Percentiles rank a stretch among this genome's conserved stretches.
phyloP scores from a whole-genome alignment of 2,888 invertebrate genomes.

The Blastobasis lacticolella region DNA sequence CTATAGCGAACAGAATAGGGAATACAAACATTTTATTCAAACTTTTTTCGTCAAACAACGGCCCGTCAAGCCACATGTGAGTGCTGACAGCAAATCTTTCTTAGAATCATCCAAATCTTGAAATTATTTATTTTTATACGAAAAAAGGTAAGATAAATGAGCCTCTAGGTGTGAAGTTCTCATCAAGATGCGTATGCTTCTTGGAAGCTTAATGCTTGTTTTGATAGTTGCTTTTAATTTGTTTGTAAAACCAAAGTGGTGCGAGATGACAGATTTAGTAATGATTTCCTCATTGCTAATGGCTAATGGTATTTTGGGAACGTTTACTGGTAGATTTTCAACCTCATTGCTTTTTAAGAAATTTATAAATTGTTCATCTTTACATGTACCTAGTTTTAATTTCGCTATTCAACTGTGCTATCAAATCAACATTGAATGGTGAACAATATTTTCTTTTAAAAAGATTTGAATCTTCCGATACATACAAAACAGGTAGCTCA shows the following conservation, averaged over 20 bases:
- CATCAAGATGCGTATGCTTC: constrained; percentile 23
- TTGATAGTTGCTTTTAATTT: constrained; percentile 10
- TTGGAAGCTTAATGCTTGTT: constrained; percentile 21
- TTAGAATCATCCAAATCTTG: constrained; percentile 33
- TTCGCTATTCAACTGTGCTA: too few relatives aligned
- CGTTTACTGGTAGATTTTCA: too few relatives aligned
- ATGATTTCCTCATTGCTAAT: too few relatives aligned
- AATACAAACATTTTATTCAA: background rate
- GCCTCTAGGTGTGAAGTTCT: constrained; percentile 49
- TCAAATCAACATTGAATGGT: too few relatives aligned
- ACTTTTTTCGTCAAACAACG: constrained; percentile 16
- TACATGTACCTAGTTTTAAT: too few relatives aligned
- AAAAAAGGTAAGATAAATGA: constrained; percentile 49
- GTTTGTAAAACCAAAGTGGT: constrained; percentile 7
- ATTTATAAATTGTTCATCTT: too few relatives aligned
- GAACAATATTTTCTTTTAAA: too few relatives aligned
- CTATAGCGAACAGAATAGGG: too few relatives aligned
- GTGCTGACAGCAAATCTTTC: constrained; percentile 37
- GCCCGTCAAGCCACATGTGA: constrained; percentile 26
- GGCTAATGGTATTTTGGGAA: too few relatives aligned
- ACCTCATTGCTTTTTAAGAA: too few relatives aligned
- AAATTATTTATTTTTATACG: constrained; percentile 35
- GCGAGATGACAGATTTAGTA: constrained; percentile 3
- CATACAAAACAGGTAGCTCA: constrained; percentile 41
- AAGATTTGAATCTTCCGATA: background rate